These are phyloP conservation scores for Cepaea hortensis DNA, from an alignment of 2,888 invertebrate genomes.

Conservation along the genomic window DNA sequence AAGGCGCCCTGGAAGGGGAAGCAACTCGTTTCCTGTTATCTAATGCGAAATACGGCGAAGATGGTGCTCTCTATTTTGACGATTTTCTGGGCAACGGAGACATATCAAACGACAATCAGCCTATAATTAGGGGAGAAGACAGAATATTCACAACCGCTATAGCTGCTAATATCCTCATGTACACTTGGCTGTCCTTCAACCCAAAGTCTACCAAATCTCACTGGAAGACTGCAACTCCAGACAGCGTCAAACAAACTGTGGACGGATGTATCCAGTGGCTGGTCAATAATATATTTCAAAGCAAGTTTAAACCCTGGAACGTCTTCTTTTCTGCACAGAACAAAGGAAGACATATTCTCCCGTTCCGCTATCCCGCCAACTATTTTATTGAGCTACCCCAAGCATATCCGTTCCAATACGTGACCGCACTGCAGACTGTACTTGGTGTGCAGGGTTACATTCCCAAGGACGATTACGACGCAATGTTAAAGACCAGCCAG, in stretches of 20 bases:
- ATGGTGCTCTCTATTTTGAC: not conserved
- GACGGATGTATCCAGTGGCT: constrained; percentile 4
- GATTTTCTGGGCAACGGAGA: constrained; percentile 27
- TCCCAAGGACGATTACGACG: constrained; percentile 7
- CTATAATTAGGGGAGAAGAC: constrained; percentile 59
- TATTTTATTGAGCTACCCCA: too few relatives aligned
- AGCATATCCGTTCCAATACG: too few relatives aligned
- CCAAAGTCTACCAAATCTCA: constrained; percentile 52
- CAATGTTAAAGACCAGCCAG: not conserved
- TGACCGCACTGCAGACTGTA: not conserved
- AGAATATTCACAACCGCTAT: constrained; percentile 67
- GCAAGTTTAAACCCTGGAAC: constrained; percentile 21
- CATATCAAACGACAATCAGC: not conserved
- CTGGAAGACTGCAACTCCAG: constrained; percentile 52
- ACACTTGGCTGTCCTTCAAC: constrained; percentile 65
- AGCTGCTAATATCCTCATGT: constrained; percentile 65
- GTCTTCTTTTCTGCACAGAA: not conserved
- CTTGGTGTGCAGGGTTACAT: constrained; percentile 5
- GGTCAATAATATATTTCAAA: not conserved
- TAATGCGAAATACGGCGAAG: not conserved
- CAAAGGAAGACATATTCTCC: not conserved
- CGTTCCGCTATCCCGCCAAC: not conserved
- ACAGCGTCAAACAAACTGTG: not conserved
- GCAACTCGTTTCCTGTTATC: not conserved
- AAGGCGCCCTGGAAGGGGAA: constrained; percentile 7